Evolutionary conservation across 2,113 vertebrate species (phyloP).

Genomic region (Chionis minor): DNA sequence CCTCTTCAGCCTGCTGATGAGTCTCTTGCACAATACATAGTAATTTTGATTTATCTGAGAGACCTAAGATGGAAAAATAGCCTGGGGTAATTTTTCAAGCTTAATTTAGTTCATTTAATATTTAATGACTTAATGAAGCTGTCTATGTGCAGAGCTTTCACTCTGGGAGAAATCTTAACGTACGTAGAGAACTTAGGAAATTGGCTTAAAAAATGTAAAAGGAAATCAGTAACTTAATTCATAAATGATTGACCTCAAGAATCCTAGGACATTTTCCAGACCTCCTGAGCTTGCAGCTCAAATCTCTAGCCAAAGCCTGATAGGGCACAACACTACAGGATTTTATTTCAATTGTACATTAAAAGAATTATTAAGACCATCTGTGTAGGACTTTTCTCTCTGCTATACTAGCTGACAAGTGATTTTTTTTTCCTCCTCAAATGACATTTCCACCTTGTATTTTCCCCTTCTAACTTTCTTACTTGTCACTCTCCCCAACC

Average conservation of each 20-base stretch:
- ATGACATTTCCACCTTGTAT: background rate
- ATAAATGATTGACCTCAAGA: slow-evolving; percentile 56
- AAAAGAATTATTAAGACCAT: slow-evolving; percentile 40
- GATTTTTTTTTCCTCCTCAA: background rate
- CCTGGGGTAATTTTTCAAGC: slow-evolving; percentile 73
- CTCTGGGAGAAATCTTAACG: slow-evolving; percentile 57
- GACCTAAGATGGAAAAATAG: slow-evolving; percentile 65
- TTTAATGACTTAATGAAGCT: slow-evolving; percentile 73
- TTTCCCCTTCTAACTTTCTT: background rate
- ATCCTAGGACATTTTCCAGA: slow-evolving; percentile 53
- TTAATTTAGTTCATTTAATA: slow-evolving; percentile 77
- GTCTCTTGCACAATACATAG: slow-evolving; percentile 20
- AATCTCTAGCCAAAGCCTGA: slow-evolving; percentile 8
- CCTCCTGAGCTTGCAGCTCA: slow-evolving; percentile 22
- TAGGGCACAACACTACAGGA: background rate
- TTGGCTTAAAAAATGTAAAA: slow-evolving; percentile 60
- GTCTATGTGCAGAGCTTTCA: slow-evolving; percentile 58
- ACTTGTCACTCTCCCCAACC: background rate
- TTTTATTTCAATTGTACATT: background rate
- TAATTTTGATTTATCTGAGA: slow-evolving; percentile 70
- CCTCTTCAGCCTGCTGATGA: slow-evolving; percentile 36
- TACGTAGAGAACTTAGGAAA: slow-evolving; percentile 50
- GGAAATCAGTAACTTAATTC: slow-evolving; percentile 64
- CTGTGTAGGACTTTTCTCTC: background rate
- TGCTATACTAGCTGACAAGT: background rate